A percentile compares a stretch with the other conserved stretches of the same genome.
These are phyloP conservation scores for Trissolcus brochymenae DNA, from an alignment of 2,888 invertebrate genomes.

Conservation along the genomic window DNA sequence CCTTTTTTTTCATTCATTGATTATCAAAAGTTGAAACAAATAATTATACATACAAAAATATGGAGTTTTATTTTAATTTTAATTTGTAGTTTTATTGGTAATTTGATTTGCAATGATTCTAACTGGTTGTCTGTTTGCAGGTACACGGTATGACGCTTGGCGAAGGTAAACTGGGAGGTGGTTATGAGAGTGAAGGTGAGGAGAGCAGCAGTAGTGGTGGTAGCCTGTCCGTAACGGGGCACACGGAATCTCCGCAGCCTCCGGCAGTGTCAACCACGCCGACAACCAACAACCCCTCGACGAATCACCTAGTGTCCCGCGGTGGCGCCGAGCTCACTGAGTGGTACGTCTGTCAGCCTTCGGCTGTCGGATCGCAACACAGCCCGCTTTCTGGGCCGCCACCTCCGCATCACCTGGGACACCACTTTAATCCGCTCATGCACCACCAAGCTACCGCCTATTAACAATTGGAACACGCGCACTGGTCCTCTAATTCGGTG, in stretches of 20 bases:
- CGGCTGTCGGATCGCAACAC: slow-evolving; percentile 77
- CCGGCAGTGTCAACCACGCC: slow-evolving; percentile 75
- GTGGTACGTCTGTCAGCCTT: slow-evolving; percentile 89
- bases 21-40: too few species aligned
- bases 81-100: too few species aligned
- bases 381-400: slow-evolving; percentile 83
- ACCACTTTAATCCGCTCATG: slow-evolving; percentile 79
- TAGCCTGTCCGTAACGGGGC: slow-evolving; percentile 83
- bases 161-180: slow-evolving; percentile 79
- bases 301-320: slow-evolving; percentile 62
- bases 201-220: slow-evolving; percentile 88
- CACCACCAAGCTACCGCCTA: slow-evolving; percentile 78
- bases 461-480: slow-evolving; percentile 61
- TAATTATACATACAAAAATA: too few species aligned
- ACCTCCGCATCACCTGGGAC: slow-evolving; percentile 81
- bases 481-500: slow-evolving; percentile 52
- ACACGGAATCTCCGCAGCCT: slow-evolving; percentile 77
- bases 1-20: too few species aligned
- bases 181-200: slow-evolving; percentile 92
- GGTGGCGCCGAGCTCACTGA: slow-evolving; percentile 79
- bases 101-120: too few species aligned
- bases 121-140: slow-evolving; percentile 67
- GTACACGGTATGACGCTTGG: slow-evolving; percentile 82
- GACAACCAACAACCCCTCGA: slow-evolving; percentile 59
- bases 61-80: too few species aligned